Base-by-base conservation (phyloP, 1,140 invertebrate species). In the Macrosteles quadrilineatus region DNA sequence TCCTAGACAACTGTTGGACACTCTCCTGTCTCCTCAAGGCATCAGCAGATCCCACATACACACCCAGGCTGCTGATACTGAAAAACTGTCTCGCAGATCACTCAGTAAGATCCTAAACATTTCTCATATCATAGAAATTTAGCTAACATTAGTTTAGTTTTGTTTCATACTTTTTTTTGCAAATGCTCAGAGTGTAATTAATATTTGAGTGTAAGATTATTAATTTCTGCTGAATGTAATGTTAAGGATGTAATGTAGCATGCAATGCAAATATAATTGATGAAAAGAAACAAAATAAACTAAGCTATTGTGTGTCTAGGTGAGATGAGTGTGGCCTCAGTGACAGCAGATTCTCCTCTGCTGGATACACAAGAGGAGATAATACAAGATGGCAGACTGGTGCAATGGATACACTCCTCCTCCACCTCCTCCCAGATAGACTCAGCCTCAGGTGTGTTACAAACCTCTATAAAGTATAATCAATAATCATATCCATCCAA, bases 11-110 rank as follows among this genome's bases (percentile, higher is more conserved):
- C 80, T 94, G 6, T 79, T 87, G 29, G 73, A 78, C 12, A 81
- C 86, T 29, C 79, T 96, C 11, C 75, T 88, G 21, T 83, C 84
- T 68, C 76, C 83, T 70, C 76, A 84, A 75, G 85, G 86, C 55
- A 83, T 88, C 75, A 83, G 71, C 67, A 81, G 76, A 75, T 82
- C 79, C 0, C 77, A 82, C 66, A 79, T 80, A n/a, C 74, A 76
- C 63, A 6, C 32, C 14, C 32, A 6, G 4, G 47, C 67, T 14
- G 53, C 72, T 57, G 67, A 70, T 69, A 29, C 64, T 64, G 72
- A 68, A 32, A 73, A 74, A 40, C 55, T 74, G 2, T 73, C 71
- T 67, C 67, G 62, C 17, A 71, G 69, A 59, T 71, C 74, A 45
- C 59, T 76, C 25, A 73, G 73, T 76, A 72, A 74, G 76, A 73